phyloP scores from a whole-genome alignment of 2,113 vertebrate species.

The Hydrolagus affinis region DNA sequence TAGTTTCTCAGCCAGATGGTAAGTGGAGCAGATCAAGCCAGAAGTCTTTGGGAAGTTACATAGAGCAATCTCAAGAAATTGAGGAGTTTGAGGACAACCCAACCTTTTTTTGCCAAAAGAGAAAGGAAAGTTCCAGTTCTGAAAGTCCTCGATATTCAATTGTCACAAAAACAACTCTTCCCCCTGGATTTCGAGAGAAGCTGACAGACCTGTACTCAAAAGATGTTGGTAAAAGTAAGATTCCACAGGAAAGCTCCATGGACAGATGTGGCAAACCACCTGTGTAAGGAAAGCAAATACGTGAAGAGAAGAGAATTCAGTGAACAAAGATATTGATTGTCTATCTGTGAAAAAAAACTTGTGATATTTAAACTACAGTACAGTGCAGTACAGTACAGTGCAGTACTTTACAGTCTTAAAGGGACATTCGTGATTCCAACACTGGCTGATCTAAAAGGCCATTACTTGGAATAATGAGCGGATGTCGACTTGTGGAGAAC shows the following conservation, averaged over 20 bases:
- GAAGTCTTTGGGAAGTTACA: neutral
- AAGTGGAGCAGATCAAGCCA: neutral
- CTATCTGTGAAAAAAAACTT: no score
- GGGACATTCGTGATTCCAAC: no score
- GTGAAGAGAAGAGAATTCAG: no score
- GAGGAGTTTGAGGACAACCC: neutral
- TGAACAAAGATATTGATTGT: no score
- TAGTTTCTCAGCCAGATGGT: neutral
- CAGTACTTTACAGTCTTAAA: no score
- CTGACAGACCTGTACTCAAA: neutral
- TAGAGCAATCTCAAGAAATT: neutral
- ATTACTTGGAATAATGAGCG: no score
- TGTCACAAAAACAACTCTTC: slow-evolving; percentile 11
- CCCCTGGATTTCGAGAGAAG: neutral
- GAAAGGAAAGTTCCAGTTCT: neutral
- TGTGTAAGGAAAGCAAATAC: no score
- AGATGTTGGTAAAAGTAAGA: neutral
- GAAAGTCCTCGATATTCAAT: neutral
- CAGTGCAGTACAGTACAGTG: no score
- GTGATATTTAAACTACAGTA: no score
- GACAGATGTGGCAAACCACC: neutral
- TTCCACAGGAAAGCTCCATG: neutral
- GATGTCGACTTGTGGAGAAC: no score
- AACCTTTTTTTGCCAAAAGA: no score
- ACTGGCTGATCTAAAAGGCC: no score